phyloP scores from a whole-genome alignment of 53 echinoderm and acorn worm species.

The Astropecten irregularis region DNA sequence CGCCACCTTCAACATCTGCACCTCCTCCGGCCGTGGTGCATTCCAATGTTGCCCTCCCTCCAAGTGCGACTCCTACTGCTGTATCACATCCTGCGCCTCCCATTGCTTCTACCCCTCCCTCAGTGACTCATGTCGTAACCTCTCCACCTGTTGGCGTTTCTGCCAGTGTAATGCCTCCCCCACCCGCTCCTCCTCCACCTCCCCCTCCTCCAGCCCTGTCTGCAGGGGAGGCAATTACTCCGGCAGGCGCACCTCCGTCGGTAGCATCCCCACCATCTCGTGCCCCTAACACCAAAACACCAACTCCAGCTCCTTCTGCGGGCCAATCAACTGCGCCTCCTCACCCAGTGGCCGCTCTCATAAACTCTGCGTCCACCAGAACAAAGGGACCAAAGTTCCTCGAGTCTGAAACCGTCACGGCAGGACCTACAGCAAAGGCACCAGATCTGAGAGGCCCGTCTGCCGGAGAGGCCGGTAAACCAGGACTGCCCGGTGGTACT shows the following conservation, averaged over 20 bases:
- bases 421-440: not conserved
- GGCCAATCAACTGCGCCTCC: not conserved
- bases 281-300: not conserved
- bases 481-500: too few species aligned
- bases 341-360: not conserved
- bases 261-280: not conserved
- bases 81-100: not conserved
- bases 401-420: not conserved
- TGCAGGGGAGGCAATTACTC: too few species aligned
- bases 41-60: not conserved
- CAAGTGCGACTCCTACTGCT: not conserved
- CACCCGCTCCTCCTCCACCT: not conserved
- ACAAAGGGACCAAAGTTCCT: constrained; percentile 1
- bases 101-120: not conserved
- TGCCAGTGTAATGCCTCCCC: not conserved
- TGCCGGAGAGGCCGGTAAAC: too few species aligned
- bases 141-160: not conserved
- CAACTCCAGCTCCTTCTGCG: not conserved
- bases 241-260: not conserved
- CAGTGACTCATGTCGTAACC: too few species aligned
- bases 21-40: not conserved
- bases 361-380: not conserved
- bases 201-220: not conserved
- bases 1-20: not conserved
- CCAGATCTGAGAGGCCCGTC: too few species aligned